Conservation (phyloP, 2,113 vertebrate genomes). For the Chunga burmeisteri region DNA sequence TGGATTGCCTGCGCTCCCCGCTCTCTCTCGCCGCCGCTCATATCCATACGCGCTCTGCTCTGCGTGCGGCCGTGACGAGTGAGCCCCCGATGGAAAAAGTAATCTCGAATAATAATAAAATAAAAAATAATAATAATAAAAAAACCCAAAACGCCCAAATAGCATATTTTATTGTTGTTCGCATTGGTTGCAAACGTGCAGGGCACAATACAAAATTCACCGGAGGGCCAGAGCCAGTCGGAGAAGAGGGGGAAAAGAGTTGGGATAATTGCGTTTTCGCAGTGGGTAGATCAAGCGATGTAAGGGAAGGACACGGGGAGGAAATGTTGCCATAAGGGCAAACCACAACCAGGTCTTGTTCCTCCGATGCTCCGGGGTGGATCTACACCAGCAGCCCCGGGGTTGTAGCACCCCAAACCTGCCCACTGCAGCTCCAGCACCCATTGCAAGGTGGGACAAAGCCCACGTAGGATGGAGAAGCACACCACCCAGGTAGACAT, state of each 20-base stretch:
- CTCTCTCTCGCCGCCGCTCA: constrained; percentile 57
- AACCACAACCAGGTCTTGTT: background rate
- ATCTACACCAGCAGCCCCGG: background rate
- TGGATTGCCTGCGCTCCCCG: constrained; percentile 44
- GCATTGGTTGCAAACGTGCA: constrained; percentile 71
- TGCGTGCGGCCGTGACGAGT: constrained; percentile 72
- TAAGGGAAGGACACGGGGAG: constrained; percentile 55
- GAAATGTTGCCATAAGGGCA: constrained; percentile 36
- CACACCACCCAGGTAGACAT: too few species aligned
- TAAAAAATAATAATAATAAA: constrained; percentile 10
- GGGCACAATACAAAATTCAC: constrained; percentile 80
- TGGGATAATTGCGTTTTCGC: constrained; percentile 81
- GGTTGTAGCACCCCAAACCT: background rate
- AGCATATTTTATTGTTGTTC: constrained; percentile 80
- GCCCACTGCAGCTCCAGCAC: background rate
- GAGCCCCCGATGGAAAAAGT: constrained; percentile 86
- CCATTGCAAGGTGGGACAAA: background rate
- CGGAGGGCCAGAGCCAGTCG: constrained; percentile 77
- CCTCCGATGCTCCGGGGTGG: accelerated
- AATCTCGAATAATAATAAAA: constrained; percentile 80
- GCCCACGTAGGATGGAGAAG: background rate
- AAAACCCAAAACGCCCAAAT: background rate
- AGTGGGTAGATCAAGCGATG: constrained; percentile 24
- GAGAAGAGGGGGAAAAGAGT: constrained; percentile 53
- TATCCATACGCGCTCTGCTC: constrained; percentile 40